Base-by-base conservation (phyloP, 2,888 invertebrate species). In the Netelia fuscicornis region DNA sequence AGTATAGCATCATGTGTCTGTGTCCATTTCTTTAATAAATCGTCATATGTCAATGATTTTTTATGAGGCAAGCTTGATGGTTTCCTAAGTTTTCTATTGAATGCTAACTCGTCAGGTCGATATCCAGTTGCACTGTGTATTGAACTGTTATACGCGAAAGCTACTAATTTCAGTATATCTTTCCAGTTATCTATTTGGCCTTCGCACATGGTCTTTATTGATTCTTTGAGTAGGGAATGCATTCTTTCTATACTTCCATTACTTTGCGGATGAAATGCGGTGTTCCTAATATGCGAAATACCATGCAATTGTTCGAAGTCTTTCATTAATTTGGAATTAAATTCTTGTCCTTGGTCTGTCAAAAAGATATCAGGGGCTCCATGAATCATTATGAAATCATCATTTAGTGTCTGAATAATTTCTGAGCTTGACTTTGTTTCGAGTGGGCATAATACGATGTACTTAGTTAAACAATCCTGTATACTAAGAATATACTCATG, bases 381-480 rank as follows among this genome's bases (percentile, higher is more conserved):
- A 75, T 84, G 84, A 23, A 80, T 79, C 13, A 74, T 58, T 10
- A 84, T 52, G 48, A 83, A 84, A 3, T 84, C 72, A 20, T 78
- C 64, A 23, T 83, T 74, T 44, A 83, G 13, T 17, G 42, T 30
- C 8, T 74, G 17, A 37, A 79, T 75, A 23, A 85, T 79, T 87
- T 89, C 13, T 83, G 84, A 9, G 89, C 86, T 54, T 30, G 87
- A 30, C 85, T 83, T 58, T 89, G 87, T 84, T n/a, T 80, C 83
- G 5, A 91, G 52, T 0, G 78, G 78, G 42, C 90, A 86, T 11
- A 88, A 72, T 10, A 90, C 44, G 37, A 90, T 75, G 60, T 89
- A 90, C 9, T 77, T 67, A 11, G 64, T 77, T 68, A 77, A 48
- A 77, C 77, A 70, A 62, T 78, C 78, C 48, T 78, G 62, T 48